Conservation (phyloP, 2,888 invertebrate species). For the Hydrotaea cyrtoneurina region DNA sequence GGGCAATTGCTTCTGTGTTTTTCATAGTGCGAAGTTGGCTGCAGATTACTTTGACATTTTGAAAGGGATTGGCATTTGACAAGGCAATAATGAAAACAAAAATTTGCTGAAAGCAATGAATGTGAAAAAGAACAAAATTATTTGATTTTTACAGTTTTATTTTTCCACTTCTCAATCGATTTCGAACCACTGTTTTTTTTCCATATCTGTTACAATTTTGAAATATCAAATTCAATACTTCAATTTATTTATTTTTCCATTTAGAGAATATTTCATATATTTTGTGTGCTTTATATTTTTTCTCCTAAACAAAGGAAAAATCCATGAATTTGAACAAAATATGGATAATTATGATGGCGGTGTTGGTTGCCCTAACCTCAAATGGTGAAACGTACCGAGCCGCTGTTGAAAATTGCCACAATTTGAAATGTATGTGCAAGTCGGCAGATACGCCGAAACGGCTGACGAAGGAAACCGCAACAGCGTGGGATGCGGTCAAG, state of each 20-base stretch:
- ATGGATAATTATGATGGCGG: neutral
- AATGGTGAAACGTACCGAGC: neutral
- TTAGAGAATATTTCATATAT: neutral
- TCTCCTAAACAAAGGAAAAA: neutral
- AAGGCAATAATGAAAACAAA: too few species aligned
- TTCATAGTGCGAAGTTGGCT: too few species aligned
- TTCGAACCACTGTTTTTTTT: neutral
- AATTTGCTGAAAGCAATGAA: too few species aligned
- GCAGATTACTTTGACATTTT: too few species aligned
- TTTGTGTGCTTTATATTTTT: neutral
- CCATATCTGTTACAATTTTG: neutral
- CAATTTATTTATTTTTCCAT: neutral
- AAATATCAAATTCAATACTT: neutral
- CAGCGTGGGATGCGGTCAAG: neutral
- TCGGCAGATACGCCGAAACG: neutral
- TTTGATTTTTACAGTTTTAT: too few species aligned
- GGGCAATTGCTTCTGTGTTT: too few species aligned
- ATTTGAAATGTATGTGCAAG: neutral
- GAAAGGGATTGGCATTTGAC: too few species aligned
- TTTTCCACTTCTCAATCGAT: too few species aligned
- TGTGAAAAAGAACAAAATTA: too few species aligned
- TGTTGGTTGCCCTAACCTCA: neutral
- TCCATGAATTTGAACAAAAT: neutral
- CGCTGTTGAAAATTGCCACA: neutral
- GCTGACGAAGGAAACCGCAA: neutral